Conservation (phyloP, 2,113 vertebrate species). For the Centropus unirufus region DNA sequence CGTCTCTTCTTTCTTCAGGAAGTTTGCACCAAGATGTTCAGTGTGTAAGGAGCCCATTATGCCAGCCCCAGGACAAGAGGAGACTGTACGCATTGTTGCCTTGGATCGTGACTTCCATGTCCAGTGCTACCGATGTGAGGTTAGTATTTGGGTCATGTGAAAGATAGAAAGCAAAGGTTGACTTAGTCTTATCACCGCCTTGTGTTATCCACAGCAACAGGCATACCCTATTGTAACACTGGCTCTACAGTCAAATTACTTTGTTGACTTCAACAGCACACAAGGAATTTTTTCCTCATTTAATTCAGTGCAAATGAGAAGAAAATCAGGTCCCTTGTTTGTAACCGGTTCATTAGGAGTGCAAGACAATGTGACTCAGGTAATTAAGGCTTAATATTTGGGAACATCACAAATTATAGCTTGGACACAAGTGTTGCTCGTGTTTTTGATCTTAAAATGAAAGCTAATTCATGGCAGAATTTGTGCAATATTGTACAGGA, state of each 20-base stretch:
- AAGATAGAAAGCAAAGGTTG: neutral
- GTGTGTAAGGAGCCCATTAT: conserved; percentile 96
- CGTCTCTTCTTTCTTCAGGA: conserved; percentile 76
- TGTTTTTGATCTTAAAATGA: conserved; percentile 52
- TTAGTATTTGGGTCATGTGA: conserved; percentile 28
- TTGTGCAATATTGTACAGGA: conserved; percentile 52
- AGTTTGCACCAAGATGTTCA: conserved; percentile 96
- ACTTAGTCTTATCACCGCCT: neutral
- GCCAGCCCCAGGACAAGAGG: conserved; percentile 96
- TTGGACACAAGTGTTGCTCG: conserved; percentile 1
- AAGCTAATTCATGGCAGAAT: conserved; percentile 28
- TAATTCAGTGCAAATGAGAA: neutral
- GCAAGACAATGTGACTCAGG: conserved; percentile 42
- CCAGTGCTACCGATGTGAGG: conserved; percentile 98
- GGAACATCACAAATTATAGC: conserved; percentile 49
- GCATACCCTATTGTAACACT: neutral
- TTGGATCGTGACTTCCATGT: conserved; percentile 98
- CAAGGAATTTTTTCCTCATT: conserved; percentile 26
- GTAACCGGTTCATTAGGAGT: conserved; percentile 52
- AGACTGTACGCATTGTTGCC: conserved; percentile 96
- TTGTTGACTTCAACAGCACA: conserved; percentile 14
- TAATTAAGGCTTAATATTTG: conserved; percentile 51
- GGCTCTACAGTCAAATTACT: conserved; percentile 8
- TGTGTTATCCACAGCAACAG: rapidly evolving
- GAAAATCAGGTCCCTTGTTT: conserved; percentile 42